phyloP scores from a whole-genome alignment of 2,113 vertebrate genomes.

The Oncorhynchus gorbuscha region DNA sequence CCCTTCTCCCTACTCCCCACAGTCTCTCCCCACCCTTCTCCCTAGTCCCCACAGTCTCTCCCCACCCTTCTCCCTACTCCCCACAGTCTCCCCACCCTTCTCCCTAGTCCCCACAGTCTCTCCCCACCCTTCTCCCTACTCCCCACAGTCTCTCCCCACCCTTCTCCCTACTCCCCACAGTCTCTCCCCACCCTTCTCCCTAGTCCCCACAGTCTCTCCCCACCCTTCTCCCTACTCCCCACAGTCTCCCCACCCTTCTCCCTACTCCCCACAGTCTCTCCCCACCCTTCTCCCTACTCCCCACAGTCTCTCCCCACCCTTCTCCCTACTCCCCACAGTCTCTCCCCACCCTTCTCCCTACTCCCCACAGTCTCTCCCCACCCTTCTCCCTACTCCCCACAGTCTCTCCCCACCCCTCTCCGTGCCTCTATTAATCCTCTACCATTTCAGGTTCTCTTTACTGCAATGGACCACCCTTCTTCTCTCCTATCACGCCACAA shows the following conservation, averaged over 20 bases:
- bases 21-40: too few species aligned
- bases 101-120: too few species aligned
- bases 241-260: neutral
- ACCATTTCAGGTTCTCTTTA: constrained; percentile 12
- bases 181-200: too few species aligned
- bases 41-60: too few species aligned
- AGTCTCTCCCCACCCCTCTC: neutral
- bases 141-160: too few species aligned
- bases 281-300: neutral
- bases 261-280: neutral
- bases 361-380: neutral
- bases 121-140: too few species aligned
- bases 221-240: too few species aligned
- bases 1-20: too few species aligned
- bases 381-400: neutral
- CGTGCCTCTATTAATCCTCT: constrained; percentile 7
- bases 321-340: neutral
- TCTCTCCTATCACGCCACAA: neutral
- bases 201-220: too few species aligned
- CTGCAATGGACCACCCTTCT: neutral
- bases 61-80: too few species aligned
- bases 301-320: neutral
- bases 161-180: too few species aligned
- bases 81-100: too few species aligned
- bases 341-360: neutral